Evolutionary conservation across 2,888 invertebrate species (phyloP).

Genomic region (Falcaria lacertinaria): DNA sequence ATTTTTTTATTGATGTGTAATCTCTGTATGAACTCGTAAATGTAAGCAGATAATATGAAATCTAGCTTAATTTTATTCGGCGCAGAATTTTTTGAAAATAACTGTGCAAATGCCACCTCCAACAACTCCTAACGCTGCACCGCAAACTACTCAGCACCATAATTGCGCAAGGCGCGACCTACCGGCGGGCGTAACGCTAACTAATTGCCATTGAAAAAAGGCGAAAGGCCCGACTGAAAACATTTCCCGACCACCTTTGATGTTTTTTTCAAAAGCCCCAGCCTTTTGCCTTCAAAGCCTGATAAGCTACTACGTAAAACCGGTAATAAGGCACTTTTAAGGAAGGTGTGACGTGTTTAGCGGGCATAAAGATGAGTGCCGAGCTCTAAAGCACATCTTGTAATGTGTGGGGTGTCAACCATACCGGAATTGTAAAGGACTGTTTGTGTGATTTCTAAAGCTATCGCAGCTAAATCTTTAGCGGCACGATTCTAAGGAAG

Average conservation of each 20-base stretch:
- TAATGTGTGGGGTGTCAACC: constrained; percentile 32
- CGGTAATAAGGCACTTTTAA: constrained; percentile 73
- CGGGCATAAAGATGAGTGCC: constrained; percentile 51
- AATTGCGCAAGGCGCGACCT: constrained; percentile 71
- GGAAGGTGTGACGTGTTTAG: constrained; percentile 61
- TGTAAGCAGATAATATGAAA: no score
- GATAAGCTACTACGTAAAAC: constrained; percentile 71
- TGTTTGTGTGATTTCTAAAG: not conserved
- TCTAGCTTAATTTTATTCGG: no score
- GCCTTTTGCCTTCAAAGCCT: constrained; percentile 60
- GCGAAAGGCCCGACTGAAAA: constrained; percentile 77
- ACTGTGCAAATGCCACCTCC: constrained; percentile 32
- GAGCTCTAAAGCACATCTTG: constrained; percentile 25
- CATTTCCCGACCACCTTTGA: constrained; percentile 70
- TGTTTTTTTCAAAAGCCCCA: constrained; percentile 60
- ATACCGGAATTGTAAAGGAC: constrained; percentile 9
- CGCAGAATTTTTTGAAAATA: no score
- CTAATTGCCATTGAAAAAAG: constrained; percentile 82
- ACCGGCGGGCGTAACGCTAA: constrained; percentile 65
- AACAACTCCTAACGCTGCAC: constrained; percentile 1
- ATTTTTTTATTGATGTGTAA: no score
- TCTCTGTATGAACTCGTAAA: no score
- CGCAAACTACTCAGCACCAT: constrained; percentile 54
- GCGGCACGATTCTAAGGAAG: no score
- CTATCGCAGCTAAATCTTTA: no score